Percentiles rank a stretch among this genome's conserved stretches.
phyloP scores from a whole-genome alignment of 30 jellyfish, hydroid and myxozoan species.

The Rhopilema esculentum region DNA sequence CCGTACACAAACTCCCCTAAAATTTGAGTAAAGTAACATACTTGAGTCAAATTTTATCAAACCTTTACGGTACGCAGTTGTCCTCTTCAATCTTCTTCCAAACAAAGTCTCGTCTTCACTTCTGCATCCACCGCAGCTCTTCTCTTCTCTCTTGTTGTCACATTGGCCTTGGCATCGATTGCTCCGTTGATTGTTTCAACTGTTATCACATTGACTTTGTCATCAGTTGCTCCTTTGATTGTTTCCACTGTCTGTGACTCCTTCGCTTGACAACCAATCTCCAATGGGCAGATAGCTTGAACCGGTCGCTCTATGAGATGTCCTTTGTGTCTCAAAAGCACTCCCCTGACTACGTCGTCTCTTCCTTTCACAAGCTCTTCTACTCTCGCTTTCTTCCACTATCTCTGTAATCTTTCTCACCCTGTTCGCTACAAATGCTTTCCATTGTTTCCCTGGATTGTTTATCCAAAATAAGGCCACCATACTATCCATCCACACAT shows the following conservation, averaged over 20 bases:
- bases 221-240: constrained; percentile 29
- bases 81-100: constrained; percentile 27
- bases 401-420: constrained; percentile 16
- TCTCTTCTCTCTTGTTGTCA: constrained; percentile 18
- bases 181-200: constrained; percentile 22
- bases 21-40: constrained; percentile 34
- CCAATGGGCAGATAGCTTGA: constrained; percentile 57
- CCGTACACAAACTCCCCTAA: constrained; percentile 43
- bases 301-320: constrained; percentile 53
- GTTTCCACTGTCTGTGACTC: constrained; percentile 51
- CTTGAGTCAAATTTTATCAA: constrained; percentile 30
- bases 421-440: constrained; percentile 40
- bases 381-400: constrained; percentile 45
- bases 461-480: constrained; percentile 36
- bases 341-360: constrained; percentile 49
- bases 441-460: constrained; percentile 25
- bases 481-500: constrained; percentile 57
- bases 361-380: constrained; percentile 41
- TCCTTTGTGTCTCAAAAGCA: constrained; percentile 37
- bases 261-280: constrained; percentile 42
- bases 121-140: constrained; percentile 56
- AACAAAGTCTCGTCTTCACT: constrained; percentile 40
- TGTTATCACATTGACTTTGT: constrained; percentile 23
- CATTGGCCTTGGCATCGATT: constrained; percentile 19
- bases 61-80: constrained; percentile 44